Percentiles rank a stretch among this genome's conserved stretches.
Evolutionary conservation across 92 coral and sea anemone species (phyloP).

Genomic region (Porites cylindrica): DNA sequence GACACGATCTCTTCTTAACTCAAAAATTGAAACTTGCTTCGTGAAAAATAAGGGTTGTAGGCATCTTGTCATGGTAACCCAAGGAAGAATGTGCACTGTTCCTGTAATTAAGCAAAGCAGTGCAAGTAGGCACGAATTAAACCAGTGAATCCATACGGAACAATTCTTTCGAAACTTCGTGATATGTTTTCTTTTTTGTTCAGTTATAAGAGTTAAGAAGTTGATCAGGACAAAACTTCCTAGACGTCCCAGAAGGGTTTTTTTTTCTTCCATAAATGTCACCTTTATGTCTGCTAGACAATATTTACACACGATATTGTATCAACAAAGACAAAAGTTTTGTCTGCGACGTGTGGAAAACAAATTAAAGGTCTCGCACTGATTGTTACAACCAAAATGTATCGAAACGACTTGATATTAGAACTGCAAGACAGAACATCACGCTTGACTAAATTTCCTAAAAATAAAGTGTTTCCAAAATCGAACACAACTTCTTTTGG

Average conservation of each 20-base stretch:
- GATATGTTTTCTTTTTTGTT: not conserved
- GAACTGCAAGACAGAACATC: not conserved
- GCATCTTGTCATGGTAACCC: too few species aligned
- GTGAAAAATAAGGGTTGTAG: too few species aligned
- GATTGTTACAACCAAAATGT: not conserved
- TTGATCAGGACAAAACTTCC: not conserved
- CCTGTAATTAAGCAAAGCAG: not conserved
- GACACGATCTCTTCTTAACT: too few species aligned
- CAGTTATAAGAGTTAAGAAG: not conserved
- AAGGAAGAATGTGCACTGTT: too few species aligned
- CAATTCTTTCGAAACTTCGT: not conserved
- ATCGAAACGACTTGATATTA: constrained; percentile 8
- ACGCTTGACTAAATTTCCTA: not conserved
- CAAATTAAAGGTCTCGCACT: not conserved
- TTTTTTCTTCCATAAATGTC: not conserved
- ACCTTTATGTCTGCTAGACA: not conserved
- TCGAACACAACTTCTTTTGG: not conserved
- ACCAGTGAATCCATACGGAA: not conserved
- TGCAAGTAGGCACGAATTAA: not conserved
- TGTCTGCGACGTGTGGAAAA: not conserved
- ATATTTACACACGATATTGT: not conserved
- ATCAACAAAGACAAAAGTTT: not conserved
- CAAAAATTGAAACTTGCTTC: too few species aligned
- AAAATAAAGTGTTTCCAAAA: not conserved
- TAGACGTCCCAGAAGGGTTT: not conserved